A percentile compares a stretch with the other conserved stretches of the same genome.
phyloP scores from a whole-genome alignment of 2,888 invertebrate genomes.

The Sericinus montela region DNA sequence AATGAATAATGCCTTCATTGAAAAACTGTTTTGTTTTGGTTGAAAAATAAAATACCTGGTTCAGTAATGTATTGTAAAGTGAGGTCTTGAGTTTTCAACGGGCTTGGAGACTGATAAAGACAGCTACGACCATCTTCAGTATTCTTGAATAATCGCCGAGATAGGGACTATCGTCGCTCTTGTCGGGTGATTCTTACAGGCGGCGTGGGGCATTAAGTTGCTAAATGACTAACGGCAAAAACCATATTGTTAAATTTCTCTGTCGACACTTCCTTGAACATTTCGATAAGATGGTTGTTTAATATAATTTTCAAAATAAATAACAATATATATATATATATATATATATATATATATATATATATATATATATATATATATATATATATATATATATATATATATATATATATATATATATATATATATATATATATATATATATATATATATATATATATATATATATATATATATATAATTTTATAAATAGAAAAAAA shows the following conservation, averaged over 20 bases:
- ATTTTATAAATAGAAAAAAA: no score
- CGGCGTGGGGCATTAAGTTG: slow-evolving; percentile 20
- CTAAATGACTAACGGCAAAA: slow-evolving; percentile 19
- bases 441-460: no score
- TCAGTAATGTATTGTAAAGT: slow-evolving; percentile 18
- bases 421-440: no score
- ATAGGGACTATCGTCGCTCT: slow-evolving; percentile 54
- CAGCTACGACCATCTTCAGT: slow-evolving; percentile 48
- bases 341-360: no score
- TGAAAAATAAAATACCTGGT: slow-evolving; percentile 15
- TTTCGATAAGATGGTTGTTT: slow-evolving; percentile 4
- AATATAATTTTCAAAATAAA: no score
- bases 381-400: no score
- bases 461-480: no score
- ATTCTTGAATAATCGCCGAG: slow-evolving; percentile 56
- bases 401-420: no score
- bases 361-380: no score
- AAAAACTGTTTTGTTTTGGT: slow-evolving; percentile 13
- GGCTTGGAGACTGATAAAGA: slow-evolving; percentile 42
- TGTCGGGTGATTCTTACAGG: slow-evolving; percentile 53
- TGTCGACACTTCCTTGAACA: slow-evolving; percentile 8
- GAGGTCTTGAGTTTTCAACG: slow-evolving; percentile 29
- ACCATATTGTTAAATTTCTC: slow-evolving; percentile 18
- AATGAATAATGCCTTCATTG: slow-evolving; percentile 6
- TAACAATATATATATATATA: no score